Conservation (phyloP, 2,888 invertebrate species). For the Cerastoderma edule region DNA sequence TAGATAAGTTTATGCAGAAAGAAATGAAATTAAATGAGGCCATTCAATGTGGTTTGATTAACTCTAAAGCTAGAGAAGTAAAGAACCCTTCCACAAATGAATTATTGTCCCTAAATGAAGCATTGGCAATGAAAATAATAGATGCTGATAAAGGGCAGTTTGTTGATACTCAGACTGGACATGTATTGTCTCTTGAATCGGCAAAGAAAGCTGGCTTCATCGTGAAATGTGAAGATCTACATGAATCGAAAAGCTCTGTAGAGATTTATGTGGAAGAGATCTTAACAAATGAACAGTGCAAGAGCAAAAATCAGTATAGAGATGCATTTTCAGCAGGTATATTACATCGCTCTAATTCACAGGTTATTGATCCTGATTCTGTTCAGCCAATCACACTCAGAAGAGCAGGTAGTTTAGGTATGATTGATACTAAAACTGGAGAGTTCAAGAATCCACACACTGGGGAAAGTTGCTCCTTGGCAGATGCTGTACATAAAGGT, state of each 20-base stretch:
- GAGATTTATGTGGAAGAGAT: conserved; percentile 77
- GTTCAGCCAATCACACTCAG: conserved; percentile 75
- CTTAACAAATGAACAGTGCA: conserved; percentile 66
- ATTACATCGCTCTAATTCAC: conserved; percentile 75
- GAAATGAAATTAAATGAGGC: conserved; percentile 85
- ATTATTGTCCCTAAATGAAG: conserved; percentile 67
- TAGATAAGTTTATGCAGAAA: conserved; percentile 69
- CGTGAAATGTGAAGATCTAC: conserved; percentile 41
- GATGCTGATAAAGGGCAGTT: conserved; percentile 68
- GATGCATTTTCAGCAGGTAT: conserved; percentile 78
- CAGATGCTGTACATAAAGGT: conserved; percentile 76
- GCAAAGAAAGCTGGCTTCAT: conserved; percentile 85
- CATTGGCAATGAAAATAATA: conserved; percentile 66
- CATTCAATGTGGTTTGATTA: conserved; percentile 85
- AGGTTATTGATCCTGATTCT: conserved; percentile 79
- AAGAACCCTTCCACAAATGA: conserved; percentile 86
- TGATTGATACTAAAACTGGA: conserved; percentile 78
- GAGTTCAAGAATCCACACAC: conserved; percentile 79
- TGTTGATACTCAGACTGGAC: conserved; percentile 65
- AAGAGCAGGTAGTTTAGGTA: conserved; percentile 85
- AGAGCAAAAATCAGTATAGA: conserved; percentile 70
- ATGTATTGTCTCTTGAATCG: conserved; percentile 84
- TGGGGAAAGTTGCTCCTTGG: conserved; percentile 73
- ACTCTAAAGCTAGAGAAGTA: conserved; percentile 67
- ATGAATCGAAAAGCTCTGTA: conserved; percentile 69